Base-by-base conservation (phyloP, 2,888 invertebrate genomes). In the Eilema caniola region DNA sequence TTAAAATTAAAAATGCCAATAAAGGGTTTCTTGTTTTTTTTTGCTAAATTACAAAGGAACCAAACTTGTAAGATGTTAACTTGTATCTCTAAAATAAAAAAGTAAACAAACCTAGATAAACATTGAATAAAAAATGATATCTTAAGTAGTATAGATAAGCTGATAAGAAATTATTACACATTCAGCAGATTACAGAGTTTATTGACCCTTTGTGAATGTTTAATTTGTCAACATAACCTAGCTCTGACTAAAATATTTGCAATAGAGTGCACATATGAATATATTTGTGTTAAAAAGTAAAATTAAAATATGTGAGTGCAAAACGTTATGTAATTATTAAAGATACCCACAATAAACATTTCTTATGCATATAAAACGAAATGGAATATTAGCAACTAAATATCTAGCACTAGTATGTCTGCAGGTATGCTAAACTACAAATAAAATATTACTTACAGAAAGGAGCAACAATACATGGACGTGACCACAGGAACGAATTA, bases 391-490 rank as follows among this genome's bases (percentile, higher is more conserved):
- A 65, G 14, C 28, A 33, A 57, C 12, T 66, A 20, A 24, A 66
- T 4, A 20, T 31, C 0, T 10, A 20, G 12, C 16, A 65, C 14
- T n/a, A 33, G 11, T 61, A 37, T 28, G n/a, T 8, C n/a, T n/a
- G 3, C 20, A 37, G 60, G n/a, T 8, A 33, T n/a, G 3, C 20
- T 61, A 31, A 3, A 31, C 10, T 20, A 31, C 31, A 61, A 31
- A 33, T 67, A 64, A 61, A 65, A 61, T 37, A 24, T 74, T 88
- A 95, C 95, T 95, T 86, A 95, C 95, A 95, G 94, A 85, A 95
- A 94, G 76, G 95, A 95, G 88, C 95, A 95, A 95, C 95, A 95
- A 94, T 95, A 95, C 95, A 95, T 95, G 93, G 95, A 94, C 91
- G 92, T 90, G 86, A 84, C 84, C 53, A 88, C 86, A 84, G 87